Percentiles rank a stretch among this genome's conserved stretches.
Conservation (phyloP, 2,113 vertebrate species). For the Trochalopteron elliotii region DNA sequence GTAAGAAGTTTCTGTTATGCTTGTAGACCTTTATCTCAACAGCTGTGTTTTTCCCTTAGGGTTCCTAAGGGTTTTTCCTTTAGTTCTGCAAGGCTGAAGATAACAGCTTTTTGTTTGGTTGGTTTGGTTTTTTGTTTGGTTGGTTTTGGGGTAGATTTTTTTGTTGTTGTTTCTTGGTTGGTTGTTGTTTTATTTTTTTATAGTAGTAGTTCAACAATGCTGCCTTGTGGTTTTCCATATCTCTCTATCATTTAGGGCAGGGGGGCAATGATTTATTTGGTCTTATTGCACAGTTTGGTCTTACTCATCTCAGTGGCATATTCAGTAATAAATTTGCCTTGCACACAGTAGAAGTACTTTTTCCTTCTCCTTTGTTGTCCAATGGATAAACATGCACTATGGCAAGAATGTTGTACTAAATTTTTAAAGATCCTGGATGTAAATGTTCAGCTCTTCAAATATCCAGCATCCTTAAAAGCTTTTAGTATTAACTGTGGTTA, state of each 20-base stretch:
- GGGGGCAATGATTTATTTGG: not conserved
- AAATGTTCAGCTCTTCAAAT: not conserved
- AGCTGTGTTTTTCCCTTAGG: not conserved
- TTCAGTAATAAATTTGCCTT: not conserved
- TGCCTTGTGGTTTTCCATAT: not conserved
- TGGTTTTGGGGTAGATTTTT: not conserved
- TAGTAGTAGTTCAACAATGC: not conserved
- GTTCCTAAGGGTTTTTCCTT: not conserved
- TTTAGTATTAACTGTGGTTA: not conserved
- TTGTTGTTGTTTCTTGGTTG: not conserved
- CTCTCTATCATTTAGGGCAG: not conserved
- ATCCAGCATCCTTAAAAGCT: not conserved
- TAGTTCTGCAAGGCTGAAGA: not conserved
- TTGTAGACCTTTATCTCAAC: not conserved
- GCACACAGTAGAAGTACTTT: not conserved
- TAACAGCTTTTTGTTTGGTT: not conserved
- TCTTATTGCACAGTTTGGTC: not conserved
- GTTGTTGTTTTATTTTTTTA: not conserved
- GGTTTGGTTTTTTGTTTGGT: not conserved
- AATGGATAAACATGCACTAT: not conserved
- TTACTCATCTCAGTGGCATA: not conserved
- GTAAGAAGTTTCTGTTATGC: not conserved
- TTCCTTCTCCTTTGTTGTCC: not conserved
- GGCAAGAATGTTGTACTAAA: not conserved
- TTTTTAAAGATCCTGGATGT: not conserved